Evolutionary conservation across 2,113 vertebrate genomes (phyloP).

Genomic region (Falcunculus frontatus): DNA sequence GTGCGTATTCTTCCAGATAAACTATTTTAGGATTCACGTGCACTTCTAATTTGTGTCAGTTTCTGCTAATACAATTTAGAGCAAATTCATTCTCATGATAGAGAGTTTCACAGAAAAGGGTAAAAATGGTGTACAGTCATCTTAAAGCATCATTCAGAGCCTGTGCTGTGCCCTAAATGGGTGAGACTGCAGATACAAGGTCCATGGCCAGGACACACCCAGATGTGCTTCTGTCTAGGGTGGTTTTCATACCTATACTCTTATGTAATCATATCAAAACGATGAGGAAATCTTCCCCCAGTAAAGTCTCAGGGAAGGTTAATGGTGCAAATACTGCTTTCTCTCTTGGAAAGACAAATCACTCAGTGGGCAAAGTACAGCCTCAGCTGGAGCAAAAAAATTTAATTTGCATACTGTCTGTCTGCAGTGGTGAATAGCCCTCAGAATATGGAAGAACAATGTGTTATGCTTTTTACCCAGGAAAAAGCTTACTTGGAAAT

Average conservation of each 20-base stretch:
- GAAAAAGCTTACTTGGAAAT: not conserved
- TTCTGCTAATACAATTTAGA: not conserved
- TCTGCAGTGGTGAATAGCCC: not conserved
- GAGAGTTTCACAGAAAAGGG: not conserved
- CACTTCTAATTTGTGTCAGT: not conserved
- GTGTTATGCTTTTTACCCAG: not conserved
- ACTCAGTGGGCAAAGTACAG: not conserved
- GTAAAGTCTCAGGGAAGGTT: not conserved
- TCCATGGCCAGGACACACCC: not conserved
- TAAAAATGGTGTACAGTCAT: not conserved
- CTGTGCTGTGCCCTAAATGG: not conserved
- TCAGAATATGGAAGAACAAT: not conserved
- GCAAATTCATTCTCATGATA: not conserved
- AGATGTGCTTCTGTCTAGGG: not conserved
- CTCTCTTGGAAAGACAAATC: not conserved
- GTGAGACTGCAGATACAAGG: not conserved
- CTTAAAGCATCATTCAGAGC: not conserved
- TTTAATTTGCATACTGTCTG: not conserved
- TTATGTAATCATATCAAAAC: not conserved
- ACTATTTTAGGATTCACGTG: not conserved
- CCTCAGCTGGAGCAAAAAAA: not conserved
- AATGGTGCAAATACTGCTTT: not conserved
- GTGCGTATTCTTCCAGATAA: not conserved
- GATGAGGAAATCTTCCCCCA: not conserved
- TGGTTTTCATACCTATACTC: not conserved